A percentile compares a stretch with the other conserved stretches of the same genome.
Conservation (phyloP, 2,797 vertebrate species). For the Sebastes iracundus region DNA sequence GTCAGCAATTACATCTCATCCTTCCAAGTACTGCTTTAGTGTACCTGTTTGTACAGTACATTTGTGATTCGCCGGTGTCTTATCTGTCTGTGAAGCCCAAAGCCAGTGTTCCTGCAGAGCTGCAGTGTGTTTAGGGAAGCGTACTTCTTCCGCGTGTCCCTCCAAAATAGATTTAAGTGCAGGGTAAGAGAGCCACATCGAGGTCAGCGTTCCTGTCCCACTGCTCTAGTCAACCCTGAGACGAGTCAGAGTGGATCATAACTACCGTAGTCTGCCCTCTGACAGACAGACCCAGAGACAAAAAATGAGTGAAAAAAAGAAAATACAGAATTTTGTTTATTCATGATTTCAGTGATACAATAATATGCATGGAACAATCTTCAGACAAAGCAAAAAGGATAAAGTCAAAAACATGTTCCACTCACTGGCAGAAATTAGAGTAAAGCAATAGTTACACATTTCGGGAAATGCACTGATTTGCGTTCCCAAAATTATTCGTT, state of each 20-base stretch:
- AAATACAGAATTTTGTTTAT: not conserved
- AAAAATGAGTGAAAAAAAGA: not conserved
- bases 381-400: not conserved
- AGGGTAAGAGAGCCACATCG: slow-evolving; percentile 75
- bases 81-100: slow-evolving; percentile 8
- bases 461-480: not conserved
- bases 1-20: not conserved
- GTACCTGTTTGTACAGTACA: not conserved
- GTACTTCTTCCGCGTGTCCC: slow-evolving; percentile 49
- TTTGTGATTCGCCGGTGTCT: not conserved
- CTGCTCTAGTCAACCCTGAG: slow-evolving; percentile 60
- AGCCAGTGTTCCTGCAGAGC: slow-evolving; percentile 26
- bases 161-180: slow-evolving; percentile 87
- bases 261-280: slow-evolving; percentile 23
- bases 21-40: not conserved
- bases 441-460: not conserved
- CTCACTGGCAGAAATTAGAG: not conserved
- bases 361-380: not conserved
- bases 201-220: slow-evolving; percentile 71
- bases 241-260: slow-evolving; percentile 38
- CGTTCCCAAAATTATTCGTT: not conserved
- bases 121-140: slow-evolving; percentile 54
- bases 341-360: not conserved
- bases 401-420: not conserved
- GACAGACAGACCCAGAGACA: not conserved